Base-by-base conservation (phyloP, 1,140 invertebrate species). In the Drosophila pandora region DNA sequence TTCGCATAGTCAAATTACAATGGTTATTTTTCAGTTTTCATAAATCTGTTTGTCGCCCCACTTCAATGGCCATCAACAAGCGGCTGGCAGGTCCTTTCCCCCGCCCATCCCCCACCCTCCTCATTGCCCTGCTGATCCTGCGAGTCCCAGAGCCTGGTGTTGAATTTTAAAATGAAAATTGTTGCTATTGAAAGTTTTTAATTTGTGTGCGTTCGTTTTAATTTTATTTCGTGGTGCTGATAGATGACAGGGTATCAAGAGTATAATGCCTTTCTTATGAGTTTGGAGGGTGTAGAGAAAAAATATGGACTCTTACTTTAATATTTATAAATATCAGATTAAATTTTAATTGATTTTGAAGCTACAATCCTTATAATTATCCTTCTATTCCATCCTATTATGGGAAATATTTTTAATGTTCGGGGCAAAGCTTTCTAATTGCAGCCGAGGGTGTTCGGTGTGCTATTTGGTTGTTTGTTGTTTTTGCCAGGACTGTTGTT, bases 171-270 rank as follows among this genome's bases (percentile, higher is more conserved):
- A 88, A 88, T 88, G 76, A 83, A 89, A 88, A 87, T 87, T 78
- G 82, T 88, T 82, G 83, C 83, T 87, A 87, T 87, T 88, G 83
- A 87, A 87, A 87, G 83, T 87, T 87, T 87, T 87, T 88, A 87
- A 88, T 87, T 87, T 87, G 78, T 78, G 78, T 70, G 84, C 48
- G 67, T 73, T 52, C 59, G 55, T 79, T 83, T 75, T 83, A 77
- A 79, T 88, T 83, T 88, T 79, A 83, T 83, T 76, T 68, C 57
- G 34, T 59, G 43, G 65, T 68, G 71, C 56, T 72, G 43, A 67
- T 81, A 70, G 52, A 56, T 52, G 9, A 47, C 39, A 41, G 30
- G 25, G 17, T 28, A 49, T 34, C 30, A 23, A 21, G 13, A 30
- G 30, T 64, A 48, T 41, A 23, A 8, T 13, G 30, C 39, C 5